These are phyloP conservation scores for Strigamia maritima DNA, from an alignment of 2,888 invertebrate species.

Conservation along the genomic window DNA sequence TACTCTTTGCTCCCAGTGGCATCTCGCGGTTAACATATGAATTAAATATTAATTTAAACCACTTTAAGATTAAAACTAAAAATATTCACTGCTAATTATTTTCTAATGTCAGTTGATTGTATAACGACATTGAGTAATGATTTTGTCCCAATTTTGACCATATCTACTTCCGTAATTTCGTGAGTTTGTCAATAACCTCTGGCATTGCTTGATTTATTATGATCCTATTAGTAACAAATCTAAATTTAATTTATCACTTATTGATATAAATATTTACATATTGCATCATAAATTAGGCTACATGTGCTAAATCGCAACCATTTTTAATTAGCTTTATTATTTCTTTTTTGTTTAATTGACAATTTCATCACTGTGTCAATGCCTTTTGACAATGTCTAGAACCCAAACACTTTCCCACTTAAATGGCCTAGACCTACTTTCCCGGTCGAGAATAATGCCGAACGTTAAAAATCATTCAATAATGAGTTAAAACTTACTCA, in stretches of 20 bases:
- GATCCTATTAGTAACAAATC: too few species aligned
- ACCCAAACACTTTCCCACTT: constrained; percentile 16
- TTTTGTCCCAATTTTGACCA: background rate
- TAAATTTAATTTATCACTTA: too few species aligned
- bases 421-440: constrained; percentile 20
- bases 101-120: background rate
- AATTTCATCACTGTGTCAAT: background rate
- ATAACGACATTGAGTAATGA: background rate
- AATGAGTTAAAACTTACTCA: background rate
- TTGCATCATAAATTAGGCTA: background rate
- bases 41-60: background rate
- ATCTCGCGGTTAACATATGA: constrained; percentile 26
- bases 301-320: background rate
- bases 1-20: constrained; percentile 29
- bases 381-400: constrained; percentile 17
- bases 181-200: too few species aligned
- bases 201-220: too few species aligned
- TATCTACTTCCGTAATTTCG: background rate
- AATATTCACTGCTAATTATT: background rate
- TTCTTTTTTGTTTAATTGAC: background rate
- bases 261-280: too few species aligned
- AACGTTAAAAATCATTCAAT: background rate
- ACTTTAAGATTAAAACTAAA: background rate
- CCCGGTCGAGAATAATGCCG: background rate
- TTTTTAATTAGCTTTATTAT: background rate